Conservation (phyloP, 2,113 vertebrate species). For the Astur gentilis region DNA sequence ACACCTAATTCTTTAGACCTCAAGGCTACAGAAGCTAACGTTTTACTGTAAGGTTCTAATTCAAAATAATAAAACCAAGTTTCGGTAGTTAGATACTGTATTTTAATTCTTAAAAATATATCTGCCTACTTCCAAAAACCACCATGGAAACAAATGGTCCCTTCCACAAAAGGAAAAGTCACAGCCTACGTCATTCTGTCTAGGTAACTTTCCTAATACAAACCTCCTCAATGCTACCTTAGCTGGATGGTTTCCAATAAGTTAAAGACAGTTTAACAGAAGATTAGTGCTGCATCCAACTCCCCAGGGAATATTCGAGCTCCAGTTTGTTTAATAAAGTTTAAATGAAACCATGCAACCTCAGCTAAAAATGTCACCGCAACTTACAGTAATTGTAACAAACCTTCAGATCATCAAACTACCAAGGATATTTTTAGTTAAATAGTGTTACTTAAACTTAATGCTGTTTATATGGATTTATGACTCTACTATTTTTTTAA, state of each 20-base stretch:
- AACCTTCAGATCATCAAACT: background rate
- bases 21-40: background rate
- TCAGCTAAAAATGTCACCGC: conserved; percentile 25
- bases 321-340: conserved; percentile 54
- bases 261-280: background rate
- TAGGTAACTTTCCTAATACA: background rate
- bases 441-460: background rate
- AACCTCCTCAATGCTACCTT: background rate
- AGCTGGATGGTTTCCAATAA: background rate
- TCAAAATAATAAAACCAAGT: background rate
- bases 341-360: conserved; percentile 39
- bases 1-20: background rate
- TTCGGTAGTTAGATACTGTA: background rate
- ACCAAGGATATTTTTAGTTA: background rate
- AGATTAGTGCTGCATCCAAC: conserved; percentile 5
- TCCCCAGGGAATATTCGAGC: conserved; percentile 1
- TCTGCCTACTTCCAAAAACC: background rate
- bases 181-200: background rate
- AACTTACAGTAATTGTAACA: background rate
- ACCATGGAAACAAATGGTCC: background rate
- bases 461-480: background rate
- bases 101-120: background rate
- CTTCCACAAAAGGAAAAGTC: background rate
- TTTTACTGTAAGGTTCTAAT: background rate
- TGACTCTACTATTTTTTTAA: background rate